Evolutionary conservation across 2,888 invertebrate genomes (phyloP), one percentile per base, ranked within the genome.

Genomic region (Epistrophe grossulariae): DNA sequence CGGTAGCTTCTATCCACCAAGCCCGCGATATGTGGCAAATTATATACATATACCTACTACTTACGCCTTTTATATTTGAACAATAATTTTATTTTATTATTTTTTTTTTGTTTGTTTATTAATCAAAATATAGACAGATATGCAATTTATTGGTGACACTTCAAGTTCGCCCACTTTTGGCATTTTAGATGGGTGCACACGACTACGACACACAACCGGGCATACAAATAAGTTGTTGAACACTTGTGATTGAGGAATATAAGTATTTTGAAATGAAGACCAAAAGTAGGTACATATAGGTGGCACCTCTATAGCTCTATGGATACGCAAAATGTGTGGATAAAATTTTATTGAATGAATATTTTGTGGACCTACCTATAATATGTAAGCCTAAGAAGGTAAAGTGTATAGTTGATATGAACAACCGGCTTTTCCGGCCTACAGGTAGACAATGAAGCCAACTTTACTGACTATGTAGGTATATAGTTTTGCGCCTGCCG

Each of bases 151-250:
- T 71, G 71, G 50, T 1, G 40, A 50, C 77, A 73, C 35, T 73
- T 74, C 85, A 70, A 82, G 78, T 82, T 79, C 78, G 82, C 85
- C 85, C 82, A 85, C 84, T 13, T n/a, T 52, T 52, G 40, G 8
- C n/a, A n/a, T 19, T 52, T 19, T 24, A 50, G 6, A 70, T 45
- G 19, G 15, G 31, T 17, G 19, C 43, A 40, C 62, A 48, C 5
- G 3, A n/a, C 45, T 24, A 24, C 24, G 24, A 45, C n/a, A 7
- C n/a, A 1, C 0, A 1, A 35, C 35, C 8, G 11, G 45, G 4
- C 45, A 45, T 35, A 80, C 1, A 24, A 24, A n/a, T 64, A 78
- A 59, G 71, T 84, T 74, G 35, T 50, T 48, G 13, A 48, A 68
- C 35, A 68, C 68, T 50, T 50, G 64, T 9, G 19, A 70, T 59